phyloP scores from a whole-genome alignment of 2,797 vertebrate species.

The Crocodylus rhombifer region DNA sequence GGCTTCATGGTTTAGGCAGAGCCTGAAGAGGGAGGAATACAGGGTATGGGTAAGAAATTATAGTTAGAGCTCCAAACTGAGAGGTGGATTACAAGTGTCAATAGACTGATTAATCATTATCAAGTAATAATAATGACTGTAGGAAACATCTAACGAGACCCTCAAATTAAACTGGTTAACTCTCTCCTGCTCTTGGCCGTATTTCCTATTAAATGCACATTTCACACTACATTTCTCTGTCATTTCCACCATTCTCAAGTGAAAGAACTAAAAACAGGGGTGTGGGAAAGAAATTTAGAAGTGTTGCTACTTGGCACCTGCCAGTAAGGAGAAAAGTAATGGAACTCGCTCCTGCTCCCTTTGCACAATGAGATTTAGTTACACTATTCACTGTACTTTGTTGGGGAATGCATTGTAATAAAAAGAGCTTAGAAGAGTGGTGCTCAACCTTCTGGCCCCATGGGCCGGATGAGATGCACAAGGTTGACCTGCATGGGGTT shows the following conservation, averaged over 20 bases:
- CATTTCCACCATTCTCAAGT: background rate
- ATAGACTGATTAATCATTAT: slow-evolving; percentile 27
- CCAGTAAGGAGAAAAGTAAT: background rate
- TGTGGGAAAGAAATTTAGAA: background rate
- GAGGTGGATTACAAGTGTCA: background rate
- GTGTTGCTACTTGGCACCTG: background rate
- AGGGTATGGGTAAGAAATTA: slow-evolving; percentile 38
- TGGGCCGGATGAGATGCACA: too few relatives aligned
- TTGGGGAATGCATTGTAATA: background rate
- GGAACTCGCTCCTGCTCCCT: background rate
- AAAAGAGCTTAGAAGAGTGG: background rate
- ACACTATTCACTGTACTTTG: background rate
- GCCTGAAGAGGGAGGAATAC: slow-evolving; percentile 39
- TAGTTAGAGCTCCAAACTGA: slow-evolving; percentile 22
- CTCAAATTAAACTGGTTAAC: slow-evolving; percentile 25
- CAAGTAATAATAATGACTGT: slow-evolving; percentile 39
- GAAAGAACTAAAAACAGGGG: background rate
- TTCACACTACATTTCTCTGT: background rate
- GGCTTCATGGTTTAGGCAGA: slow-evolving; percentile 19
- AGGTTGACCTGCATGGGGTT: too few relatives aligned
- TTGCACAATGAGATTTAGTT: background rate
- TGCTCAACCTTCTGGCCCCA: too few relatives aligned
- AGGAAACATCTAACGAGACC: background rate
- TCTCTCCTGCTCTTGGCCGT: background rate
- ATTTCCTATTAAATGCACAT: background rate